Percentiles rank a stretch among this genome's conserved stretches.
Evolutionary conservation across 2,113 vertebrate genomes (phyloP).

Genomic region (Ceuthmochares aereus): DNA sequence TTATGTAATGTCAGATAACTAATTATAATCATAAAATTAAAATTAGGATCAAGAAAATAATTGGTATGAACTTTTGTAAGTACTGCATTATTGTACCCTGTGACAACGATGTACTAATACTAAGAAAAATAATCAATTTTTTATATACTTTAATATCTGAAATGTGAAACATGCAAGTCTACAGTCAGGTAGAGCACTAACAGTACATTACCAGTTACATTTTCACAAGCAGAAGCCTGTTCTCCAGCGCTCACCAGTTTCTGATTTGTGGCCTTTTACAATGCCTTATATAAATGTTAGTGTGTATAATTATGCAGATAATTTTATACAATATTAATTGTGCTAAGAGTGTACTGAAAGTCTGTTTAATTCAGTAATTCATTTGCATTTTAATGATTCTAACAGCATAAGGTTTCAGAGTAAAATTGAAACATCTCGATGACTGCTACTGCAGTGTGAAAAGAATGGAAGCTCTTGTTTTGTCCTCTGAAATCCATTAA

Average conservation of each 20-base stretch:
- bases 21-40: constrained; percentile 35
- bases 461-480: constrained; percentile 57
- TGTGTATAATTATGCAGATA: constrained; percentile 75
- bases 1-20: constrained; percentile 5
- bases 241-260: constrained; percentile 36
- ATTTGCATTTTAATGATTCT: constrained; percentile 81
- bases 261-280: constrained; percentile 71
- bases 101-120: neutral
- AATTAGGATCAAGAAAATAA: constrained; percentile 40
- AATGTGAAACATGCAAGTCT: constrained; percentile 8
- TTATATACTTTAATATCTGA: constrained; percentile 43
- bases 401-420: constrained; percentile 69
- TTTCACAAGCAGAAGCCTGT: constrained; percentile 49
- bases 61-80: constrained; percentile 25
- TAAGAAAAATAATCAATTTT: constrained; percentile 34
- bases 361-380: constrained; percentile 78
- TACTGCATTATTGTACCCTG: neutral
- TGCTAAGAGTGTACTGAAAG: constrained; percentile 71
- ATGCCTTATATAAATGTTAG: constrained; percentile 74
- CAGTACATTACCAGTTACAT: constrained; percentile 43
- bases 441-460: constrained; percentile 48
- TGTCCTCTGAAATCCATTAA: constrained; percentile 35
- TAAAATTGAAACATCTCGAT: constrained; percentile 73
- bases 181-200: neutral
- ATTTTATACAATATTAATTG: constrained; percentile 82